Conservation (phyloP, 2,113 vertebrate genomes). For the Chloroceryle aenea region DNA sequence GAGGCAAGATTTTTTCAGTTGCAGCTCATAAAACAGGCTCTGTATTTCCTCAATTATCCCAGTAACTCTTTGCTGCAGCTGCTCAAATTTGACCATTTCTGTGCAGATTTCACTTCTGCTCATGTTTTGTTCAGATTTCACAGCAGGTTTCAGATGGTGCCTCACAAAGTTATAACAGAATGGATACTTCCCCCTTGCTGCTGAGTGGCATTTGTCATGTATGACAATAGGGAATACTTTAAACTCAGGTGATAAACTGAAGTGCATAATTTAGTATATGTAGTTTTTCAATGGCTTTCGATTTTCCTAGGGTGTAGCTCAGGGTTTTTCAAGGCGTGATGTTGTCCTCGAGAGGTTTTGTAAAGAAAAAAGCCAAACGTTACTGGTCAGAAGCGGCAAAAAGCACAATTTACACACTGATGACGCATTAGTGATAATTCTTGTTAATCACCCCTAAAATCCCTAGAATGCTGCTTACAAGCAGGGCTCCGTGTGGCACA, state of each 20-base stretch:
- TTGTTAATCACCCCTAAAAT: neutral
- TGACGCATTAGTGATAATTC: neutral
- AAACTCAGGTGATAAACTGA: neutral
- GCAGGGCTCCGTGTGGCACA: neutral
- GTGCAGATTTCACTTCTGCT: neutral
- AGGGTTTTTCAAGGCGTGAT: neutral
- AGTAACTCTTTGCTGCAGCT: neutral
- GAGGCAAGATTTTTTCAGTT: neutral
- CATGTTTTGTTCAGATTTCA: neutral
- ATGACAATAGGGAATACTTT: neutral
- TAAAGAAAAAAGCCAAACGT: neutral
- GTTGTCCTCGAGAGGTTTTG: neutral
- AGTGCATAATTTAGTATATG: neutral
- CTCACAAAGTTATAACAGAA: neutral
- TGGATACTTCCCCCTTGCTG: neutral
- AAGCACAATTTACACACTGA: neutral
- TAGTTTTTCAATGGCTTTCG: neutral
- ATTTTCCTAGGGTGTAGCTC: neutral
- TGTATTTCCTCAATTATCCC: neutral
- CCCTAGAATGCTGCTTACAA: neutral
- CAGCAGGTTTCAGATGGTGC: neutral
- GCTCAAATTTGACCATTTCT: neutral
- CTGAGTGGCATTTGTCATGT: neutral
- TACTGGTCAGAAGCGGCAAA: neutral
- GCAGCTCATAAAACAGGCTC: neutral